Evolutionary conservation across 2,888 invertebrate genomes (phyloP), one percentile per base, ranked within the genome.

Genomic region (Omphaloscelis lunosa): DNA sequence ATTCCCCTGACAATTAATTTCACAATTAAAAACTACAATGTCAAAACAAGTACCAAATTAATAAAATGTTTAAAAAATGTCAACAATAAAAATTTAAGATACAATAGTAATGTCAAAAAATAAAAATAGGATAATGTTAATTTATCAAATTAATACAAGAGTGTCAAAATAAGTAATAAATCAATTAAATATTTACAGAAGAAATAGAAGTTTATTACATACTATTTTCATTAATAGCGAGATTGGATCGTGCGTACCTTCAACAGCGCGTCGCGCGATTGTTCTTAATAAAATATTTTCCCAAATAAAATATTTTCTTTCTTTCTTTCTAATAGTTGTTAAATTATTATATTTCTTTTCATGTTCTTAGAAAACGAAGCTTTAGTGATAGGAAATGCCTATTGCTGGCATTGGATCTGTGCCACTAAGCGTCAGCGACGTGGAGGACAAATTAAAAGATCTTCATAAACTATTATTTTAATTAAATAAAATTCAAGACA

Each of bases 161-260:
- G 3, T 34, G 34, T 34, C 34, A 34, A 34, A 34, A 34, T 34
- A 34, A 34, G 34, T 34, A 34, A 34, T 34, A 34, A 34, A 34
- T 34, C 34, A 34, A 34, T 3, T 34, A 34, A 34, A 34, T 34
- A 34, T 34, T 34, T 34, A 34, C 34, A 34, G 34, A 34, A 58
- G 51, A 59, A 75, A 53, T 59, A 58, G 9, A 53, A 41, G 23
- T 65, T 41, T 63, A 29, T 51, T 53, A 53, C 3, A 23, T 23
- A 27, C 59, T 71, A 51, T 75, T 39, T n/a, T 78, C 15, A 77
- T 58, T 62, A 66, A 27, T 34, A 58, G 15, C 48, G 39, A 77
- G 41, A 72, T 83, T 71, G 20, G 17, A 72, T 48, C 61, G 56
- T 67, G 66, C 5, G 45, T 45, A 45, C 27, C 27, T 63, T 48